Conservation (phyloP, 2,797 vertebrate species). For the Pseudochirops corinnae region DNA sequence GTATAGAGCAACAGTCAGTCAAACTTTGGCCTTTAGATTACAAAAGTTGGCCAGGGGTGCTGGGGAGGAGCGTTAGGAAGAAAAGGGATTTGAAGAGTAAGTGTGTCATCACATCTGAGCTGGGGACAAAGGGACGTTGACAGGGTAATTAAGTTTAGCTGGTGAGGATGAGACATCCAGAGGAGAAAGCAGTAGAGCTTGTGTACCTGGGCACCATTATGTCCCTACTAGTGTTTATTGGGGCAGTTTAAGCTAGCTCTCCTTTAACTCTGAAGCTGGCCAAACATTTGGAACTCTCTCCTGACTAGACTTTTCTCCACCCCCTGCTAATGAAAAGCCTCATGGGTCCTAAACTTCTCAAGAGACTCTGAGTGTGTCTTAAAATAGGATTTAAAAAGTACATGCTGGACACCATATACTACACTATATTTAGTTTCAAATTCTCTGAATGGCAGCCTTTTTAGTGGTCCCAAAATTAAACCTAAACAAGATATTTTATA, state of each 20-base stretch:
- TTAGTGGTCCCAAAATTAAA: constrained; percentile 9
- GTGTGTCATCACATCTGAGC: neutral
- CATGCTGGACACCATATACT: neutral
- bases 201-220: constrained; percentile 35
- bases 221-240: neutral
- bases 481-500: constrained; percentile 58
- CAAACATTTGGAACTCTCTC: constrained; percentile 44
- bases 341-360: neutral
- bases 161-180: neutral
- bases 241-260: constrained; percentile 9
- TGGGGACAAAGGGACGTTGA: neutral
- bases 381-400: constrained; percentile 41
- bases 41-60: neutral
- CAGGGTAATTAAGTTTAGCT: neutral
- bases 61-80: neutral
- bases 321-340: constrained; percentile 14
- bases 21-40: constrained; percentile 5
- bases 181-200: constrained; percentile 26
- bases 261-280: constrained; percentile 40
- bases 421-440: constrained; percentile 60
- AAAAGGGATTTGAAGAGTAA: neutral
- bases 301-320: constrained; percentile 50
- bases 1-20: neutral
- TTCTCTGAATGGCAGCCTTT: neutral
- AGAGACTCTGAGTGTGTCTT: constrained; percentile 40